Evolutionary conservation across 1,140 invertebrate genomes (phyloP).

Genomic region (Drosophila subpulchrella): DNA sequence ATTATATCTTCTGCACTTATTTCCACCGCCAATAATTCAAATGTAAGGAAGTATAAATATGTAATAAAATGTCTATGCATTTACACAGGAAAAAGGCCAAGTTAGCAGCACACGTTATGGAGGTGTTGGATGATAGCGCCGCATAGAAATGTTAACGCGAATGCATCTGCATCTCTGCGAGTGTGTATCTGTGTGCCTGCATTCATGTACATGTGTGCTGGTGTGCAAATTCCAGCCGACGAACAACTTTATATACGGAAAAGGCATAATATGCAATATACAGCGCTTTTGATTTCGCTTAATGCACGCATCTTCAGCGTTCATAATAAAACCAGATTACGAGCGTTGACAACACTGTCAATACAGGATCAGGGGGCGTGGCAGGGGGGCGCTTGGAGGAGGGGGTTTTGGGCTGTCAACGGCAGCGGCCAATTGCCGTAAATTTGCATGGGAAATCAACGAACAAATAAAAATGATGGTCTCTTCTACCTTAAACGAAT

Average conservation of each 20-base stretch:
- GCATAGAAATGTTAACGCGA: slow-evolving; percentile 71
- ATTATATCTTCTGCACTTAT: not conserved
- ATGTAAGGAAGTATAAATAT: no score
- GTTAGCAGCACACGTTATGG: slow-evolving; percentile 6
- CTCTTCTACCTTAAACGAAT: slow-evolving; percentile 3
- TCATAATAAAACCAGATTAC: slow-evolving; percentile 78
- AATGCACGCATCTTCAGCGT: slow-evolving; percentile 50
- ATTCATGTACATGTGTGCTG: slow-evolving; percentile 23
- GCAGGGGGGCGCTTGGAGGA: not conserved
- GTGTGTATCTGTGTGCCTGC: slow-evolving; percentile 26
- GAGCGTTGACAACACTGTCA: slow-evolving; percentile 76
- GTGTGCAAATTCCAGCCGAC: slow-evolving; percentile 60
- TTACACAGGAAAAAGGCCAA: slow-evolving; percentile 11
- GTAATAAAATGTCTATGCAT: no score
- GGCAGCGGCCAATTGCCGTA: slow-evolving; percentile 71
- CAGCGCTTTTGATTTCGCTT: slow-evolving; percentile 73
- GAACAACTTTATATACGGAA: slow-evolving; percentile 69
- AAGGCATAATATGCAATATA: slow-evolving; percentile 27
- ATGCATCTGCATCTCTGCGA: slow-evolving; percentile 33
- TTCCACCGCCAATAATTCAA: no score
- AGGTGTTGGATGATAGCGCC: slow-evolving; percentile 67
- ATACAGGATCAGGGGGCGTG: slow-evolving; percentile 41
- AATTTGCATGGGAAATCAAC: slow-evolving; percentile 72
- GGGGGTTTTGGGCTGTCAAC: slow-evolving; percentile 51
- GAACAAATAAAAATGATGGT: slow-evolving; percentile 36